Evolutionary conservation across 1,140 invertebrate species (phyloP), one percentile per base, ranked within the genome.

Genomic region (Monomorium pharaonis): DNA sequence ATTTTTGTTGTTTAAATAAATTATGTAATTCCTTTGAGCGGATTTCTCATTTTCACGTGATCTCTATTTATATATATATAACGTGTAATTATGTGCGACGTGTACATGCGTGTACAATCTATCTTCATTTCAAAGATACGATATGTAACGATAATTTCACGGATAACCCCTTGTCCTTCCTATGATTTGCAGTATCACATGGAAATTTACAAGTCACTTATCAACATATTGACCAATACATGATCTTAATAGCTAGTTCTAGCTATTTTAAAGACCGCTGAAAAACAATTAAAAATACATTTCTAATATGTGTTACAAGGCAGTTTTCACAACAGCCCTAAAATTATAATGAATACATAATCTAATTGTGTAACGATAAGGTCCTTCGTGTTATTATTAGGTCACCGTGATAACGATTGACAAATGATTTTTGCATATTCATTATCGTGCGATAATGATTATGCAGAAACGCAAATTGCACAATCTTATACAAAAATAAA

Each of bases 1-100:
- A 47, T 33, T 78, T 69, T 54, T 42, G 42, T 63, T 21, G 24
- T 74, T 24, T 24, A 10, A 83, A 83, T 83, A 83, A 74, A 74
- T 83, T 83, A 74, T 44, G 14, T 74, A 74, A 81, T 47, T 30
- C 24, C 51, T 83, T 60, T 18, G 47, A 70, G 10, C 18, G 7
- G 3, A 51, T 72, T 44, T 70, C 33, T 58, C 37, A 60, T 74
- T 69, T 27, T 30, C 14, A 6, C 30, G 12, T 21, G 9, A 47
- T 33, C 21, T 76, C 30, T 16, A 10, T 51, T 80, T 30, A 44
- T 42, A 0, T 30, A 44, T 42, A 0, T 37, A 12, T 5, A 10
- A n/a, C 4, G 6, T 18, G n/a, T n/a, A n/a, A n/a, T n/a, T n/a
- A n/a, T n/a, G 27, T 18, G 6, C 14, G 44, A 24, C 10, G n/a